These are phyloP conservation scores for Paracyclopina nana DNA, from an alignment of 1,140 invertebrate species.

Conservation along the genomic window DNA sequence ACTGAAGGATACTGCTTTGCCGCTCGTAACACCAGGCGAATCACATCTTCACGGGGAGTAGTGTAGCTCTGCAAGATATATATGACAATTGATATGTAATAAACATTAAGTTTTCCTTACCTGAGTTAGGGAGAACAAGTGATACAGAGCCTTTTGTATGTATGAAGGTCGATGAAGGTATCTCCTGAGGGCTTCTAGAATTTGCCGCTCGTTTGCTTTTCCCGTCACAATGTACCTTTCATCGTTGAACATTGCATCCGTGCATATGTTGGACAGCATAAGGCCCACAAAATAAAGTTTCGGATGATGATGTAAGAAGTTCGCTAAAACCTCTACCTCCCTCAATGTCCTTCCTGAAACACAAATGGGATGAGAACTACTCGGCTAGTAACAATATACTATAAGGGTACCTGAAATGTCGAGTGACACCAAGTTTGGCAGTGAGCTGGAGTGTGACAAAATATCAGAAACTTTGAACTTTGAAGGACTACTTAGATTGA, in stretches of 20 bases:
- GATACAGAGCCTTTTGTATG: constrained; percentile 48
- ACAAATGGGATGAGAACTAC: no score
- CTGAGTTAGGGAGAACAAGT: constrained; percentile 45
- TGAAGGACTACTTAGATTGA: no score
- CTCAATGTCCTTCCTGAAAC: no score
- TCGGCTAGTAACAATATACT: no score
- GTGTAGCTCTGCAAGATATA: not conserved
- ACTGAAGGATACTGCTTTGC: constrained; percentile 4
- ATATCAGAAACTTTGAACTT: no score
- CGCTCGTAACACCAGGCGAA: not conserved
- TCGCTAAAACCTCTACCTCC: no score
- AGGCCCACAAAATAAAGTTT: no score
- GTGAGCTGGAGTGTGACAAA: no score
- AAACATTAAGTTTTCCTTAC: constrained; percentile 35
- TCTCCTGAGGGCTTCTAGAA: constrained; percentile 39
- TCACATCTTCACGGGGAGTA: not conserved
- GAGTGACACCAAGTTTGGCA: constrained; percentile 39
- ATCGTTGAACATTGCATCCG: no score
- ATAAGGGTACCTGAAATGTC: constrained; percentile 49
- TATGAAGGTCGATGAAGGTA: constrained; percentile 39
- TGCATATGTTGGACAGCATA: no score
- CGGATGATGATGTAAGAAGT: no score
- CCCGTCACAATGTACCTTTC: constrained; percentile 42
- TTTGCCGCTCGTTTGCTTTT: constrained; percentile 38
- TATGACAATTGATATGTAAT: constrained; percentile 31